Conservation (phyloP, 1,140 invertebrate species). For the Polypedilum vanderplanki region DNA sequence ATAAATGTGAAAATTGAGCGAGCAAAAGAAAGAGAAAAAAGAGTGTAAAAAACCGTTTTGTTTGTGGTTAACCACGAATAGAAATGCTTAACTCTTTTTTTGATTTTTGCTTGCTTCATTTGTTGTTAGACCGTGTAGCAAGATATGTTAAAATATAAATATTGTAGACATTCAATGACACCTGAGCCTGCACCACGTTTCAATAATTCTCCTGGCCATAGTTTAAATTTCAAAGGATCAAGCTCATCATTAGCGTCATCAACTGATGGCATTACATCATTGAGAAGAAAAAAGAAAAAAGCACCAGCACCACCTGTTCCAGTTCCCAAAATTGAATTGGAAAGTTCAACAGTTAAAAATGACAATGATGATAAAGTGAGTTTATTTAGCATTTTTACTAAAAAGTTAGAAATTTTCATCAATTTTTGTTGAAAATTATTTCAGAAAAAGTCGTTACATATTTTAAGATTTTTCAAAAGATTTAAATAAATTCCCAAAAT, state of each 20-base stretch:
- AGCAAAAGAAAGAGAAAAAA: constrained; percentile 8
- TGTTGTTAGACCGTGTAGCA: background rate
- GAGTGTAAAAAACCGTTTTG: constrained; percentile 25
- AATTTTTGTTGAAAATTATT: too few relatives aligned
- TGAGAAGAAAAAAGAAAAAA: constrained; percentile 42
- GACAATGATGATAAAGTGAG: background rate
- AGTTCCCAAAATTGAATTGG: constrained; percentile 29
- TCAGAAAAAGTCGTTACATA: too few relatives aligned
- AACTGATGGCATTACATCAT: constrained; percentile 36
- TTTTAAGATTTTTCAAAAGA: too few relatives aligned
- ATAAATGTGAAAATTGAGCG: background rate
- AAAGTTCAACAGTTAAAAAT: background rate
- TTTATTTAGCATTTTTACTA: too few relatives aligned
- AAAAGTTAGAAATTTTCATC: too few relatives aligned
- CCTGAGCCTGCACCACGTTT: constrained; percentile 44
- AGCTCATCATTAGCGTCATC: constrained; percentile 36
- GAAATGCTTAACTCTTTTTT: background rate
- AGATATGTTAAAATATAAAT: constrained; percentile 36
- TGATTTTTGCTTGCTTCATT: background rate
- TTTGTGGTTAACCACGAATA: background rate
- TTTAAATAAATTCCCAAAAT: too few relatives aligned
- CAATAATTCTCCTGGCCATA: constrained; percentile 22
- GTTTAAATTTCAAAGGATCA: constrained; percentile 35
- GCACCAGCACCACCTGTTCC: constrained; percentile 39
- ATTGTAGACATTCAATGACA: constrained; percentile 36